Percentiles rank a stretch among this genome's conserved stretches.
These are phyloP conservation scores for Nemapogon koenigi DNA, from an alignment of 2,888 invertebrate species.

Conservation along the genomic window DNA sequence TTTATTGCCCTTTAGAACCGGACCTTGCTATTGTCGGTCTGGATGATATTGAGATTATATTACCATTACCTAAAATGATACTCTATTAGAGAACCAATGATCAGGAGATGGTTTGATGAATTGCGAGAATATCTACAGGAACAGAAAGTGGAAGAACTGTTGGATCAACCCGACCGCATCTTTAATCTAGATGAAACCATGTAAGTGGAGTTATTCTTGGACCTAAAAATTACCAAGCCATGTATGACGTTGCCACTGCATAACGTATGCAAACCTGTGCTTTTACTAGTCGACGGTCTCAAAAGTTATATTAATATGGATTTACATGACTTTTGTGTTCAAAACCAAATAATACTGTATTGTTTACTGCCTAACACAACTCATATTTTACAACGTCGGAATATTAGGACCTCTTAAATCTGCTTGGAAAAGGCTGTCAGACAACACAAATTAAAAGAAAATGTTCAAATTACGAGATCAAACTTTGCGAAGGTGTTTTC, in stretches of 20 bases:
- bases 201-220: background rate
- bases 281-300: constrained; percentile 15
- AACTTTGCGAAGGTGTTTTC: constrained; percentile 11
- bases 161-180: background rate
- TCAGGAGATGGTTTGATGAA: background rate
- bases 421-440: constrained; percentile 7
- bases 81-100: background rate
- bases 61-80: constrained; percentile 8
- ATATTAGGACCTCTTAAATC: constrained; percentile 8
- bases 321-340: constrained; percentile 12
- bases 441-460: constrained; percentile 8
- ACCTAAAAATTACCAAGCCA: background rate
- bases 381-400: constrained; percentile 13
- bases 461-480: constrained; percentile 9
- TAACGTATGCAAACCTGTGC: constrained; percentile 1
- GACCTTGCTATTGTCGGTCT: constrained; percentile 10
- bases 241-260: background rate
- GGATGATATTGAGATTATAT: constrained; percentile 10
- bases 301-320: constrained; percentile 12
- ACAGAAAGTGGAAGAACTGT: background rate
- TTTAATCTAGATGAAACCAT: constrained; percentile 1
- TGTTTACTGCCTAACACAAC: constrained; percentile 14
- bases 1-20: constrained; percentile 13
- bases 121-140: background rate
- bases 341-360: too few species aligned